Evolutionary conservation across 2,888 invertebrate genomes (phyloP), one percentile per base, ranked within the genome.

Genomic region (Sicus ferrugineus): DNA sequence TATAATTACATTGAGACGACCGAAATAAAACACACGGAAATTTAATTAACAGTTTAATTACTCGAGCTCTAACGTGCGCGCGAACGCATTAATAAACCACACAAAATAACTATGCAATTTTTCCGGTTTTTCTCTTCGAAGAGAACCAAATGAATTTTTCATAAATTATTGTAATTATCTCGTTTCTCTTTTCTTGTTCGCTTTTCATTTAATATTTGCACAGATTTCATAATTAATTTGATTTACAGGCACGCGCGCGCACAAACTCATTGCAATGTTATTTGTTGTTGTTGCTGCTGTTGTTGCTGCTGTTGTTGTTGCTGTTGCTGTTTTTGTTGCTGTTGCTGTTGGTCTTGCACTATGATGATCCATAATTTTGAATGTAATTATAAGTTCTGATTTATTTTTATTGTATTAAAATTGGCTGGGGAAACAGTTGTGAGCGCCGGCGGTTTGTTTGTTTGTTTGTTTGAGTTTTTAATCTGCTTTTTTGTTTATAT

Each of bases 371-470:
- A 63, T 63, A 67, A 64, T 59, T 70, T 70, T 67, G 58, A 70
- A 70, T 70, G 70, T 67, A 70, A 70, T 70, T 67, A 70, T 59
- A 64, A 63, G 52, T 59, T 67, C 64, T 70, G 70, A 70, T 67
- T 70, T 70, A 70, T 70, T 58, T 67, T 67, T 56, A 70, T 70
- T 70, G 70, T 67, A 61, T 70, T 63, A 38, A 67, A 70, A 67
- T 70, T 63, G 67, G 63, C 21, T 58, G 48, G 46, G n/a, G 16
- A 62, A 66, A 54, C 42, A 65, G n/a, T n/a, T n/a, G n/a, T n/a
- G n/a, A n/a, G 34, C 52, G 31, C 38, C 23, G 52, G 26, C 21
- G 16, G n/a, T 34, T 23, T 61, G 21, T 38, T 21, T 21, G 61
- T 19, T 38, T 21, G 31, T 26, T 19, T 26, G 38, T n/a, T n/a